Percentiles rank a stretch among this genome's conserved stretches.
Evolutionary conservation across 2,797 vertebrate species (phyloP).

Genomic region (Percopsis omiscomaycus): DNA sequence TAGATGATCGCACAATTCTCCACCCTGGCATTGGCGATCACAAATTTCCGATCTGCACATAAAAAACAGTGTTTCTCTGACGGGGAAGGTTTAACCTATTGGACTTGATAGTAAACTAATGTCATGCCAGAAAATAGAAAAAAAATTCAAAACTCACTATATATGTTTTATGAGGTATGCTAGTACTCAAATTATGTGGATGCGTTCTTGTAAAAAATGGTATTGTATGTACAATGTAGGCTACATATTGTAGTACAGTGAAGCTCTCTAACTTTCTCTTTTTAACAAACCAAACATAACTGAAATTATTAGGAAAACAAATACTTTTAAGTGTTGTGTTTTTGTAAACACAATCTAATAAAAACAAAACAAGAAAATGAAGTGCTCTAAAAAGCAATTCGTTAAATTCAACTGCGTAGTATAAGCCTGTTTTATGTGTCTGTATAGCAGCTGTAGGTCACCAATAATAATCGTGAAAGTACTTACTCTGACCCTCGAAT

Average conservation of each 20-base stretch:
- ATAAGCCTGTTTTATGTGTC: background rate
- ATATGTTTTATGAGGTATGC: too few relatives aligned
- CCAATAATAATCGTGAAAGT: conserved; percentile 19
- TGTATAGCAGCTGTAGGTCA: background rate
- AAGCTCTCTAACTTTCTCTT: too few relatives aligned
- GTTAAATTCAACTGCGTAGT: conserved; percentile 2
- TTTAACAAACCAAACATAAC: too few relatives aligned
- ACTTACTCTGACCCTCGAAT: conserved; percentile 99
- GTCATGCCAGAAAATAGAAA: too few relatives aligned
- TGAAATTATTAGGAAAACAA: too few relatives aligned
- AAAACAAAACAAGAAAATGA: background rate
- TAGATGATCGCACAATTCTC: conserved; percentile 99
- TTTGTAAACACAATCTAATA: background rate
- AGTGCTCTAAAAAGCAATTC: background rate
- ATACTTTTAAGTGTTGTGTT: too few relatives aligned
- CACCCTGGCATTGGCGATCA: conserved; percentile 97
- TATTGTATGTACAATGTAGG: background rate
- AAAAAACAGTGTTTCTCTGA: conserved; percentile 2
- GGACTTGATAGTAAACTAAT: too few relatives aligned
- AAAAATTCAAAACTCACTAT: too few relatives aligned
- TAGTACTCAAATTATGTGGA: too few relatives aligned
- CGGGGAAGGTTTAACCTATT: background rate
- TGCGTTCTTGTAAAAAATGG: too few relatives aligned
- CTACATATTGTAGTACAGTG: conserved; percentile 2
- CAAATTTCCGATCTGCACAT: conserved; percentile 94